Evolutionary conservation across 2,888 invertebrate species (phyloP), one percentile per base, ranked within the genome.

Genomic region (Drosophila neotestacea): DNA sequence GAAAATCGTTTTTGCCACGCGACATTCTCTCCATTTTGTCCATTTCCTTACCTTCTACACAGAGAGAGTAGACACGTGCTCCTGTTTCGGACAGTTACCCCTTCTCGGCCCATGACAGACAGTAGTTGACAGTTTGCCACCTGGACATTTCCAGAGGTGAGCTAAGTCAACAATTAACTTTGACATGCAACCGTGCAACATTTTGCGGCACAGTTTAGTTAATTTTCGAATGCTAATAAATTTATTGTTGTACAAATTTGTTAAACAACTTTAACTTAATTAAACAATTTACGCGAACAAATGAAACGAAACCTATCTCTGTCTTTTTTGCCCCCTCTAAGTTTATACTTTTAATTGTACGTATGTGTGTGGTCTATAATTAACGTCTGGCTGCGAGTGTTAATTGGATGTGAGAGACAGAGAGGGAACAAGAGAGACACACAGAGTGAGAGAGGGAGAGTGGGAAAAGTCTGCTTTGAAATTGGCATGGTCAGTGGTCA

Each of bases 221-320:
- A 13, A 6, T 34, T 32, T 58, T 44, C 47, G 50, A 64, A 67
- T 61, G 68, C 77, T 84, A 81, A 86, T 86, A 81, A 77, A 84
- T 87, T 88, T 88, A 85, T 78, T 76, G 77, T 79, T 76, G 81
- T 73, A 85, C 89, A 81, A 82, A 89, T 85, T 89, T 89, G 86
- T 86, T 87, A 73, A 78, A 87, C 89, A 86, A 85, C 83, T 88
- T 81, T 56, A 73, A 73, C 73, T 89, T 87, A 89, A 86, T 86
- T 89, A 89, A 72, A 87, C 77, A 71, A 87, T 71, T 87, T 87
- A 87, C 82, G 74, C 75, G 72, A 72, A 81, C 71, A 79, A 86
- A 77, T 81, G 65, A 75, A 77, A 74, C 56, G 59, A 64, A 77
- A 66, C 55, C 36, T 7, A 27, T 9, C 4, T 28, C 47, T 13